A percentile compares a stretch with the other conserved stretches of the same genome.
Evolutionary conservation across 2,113 vertebrate species (phyloP).

Genomic region (Hemibagrus wyckioides): DNA sequence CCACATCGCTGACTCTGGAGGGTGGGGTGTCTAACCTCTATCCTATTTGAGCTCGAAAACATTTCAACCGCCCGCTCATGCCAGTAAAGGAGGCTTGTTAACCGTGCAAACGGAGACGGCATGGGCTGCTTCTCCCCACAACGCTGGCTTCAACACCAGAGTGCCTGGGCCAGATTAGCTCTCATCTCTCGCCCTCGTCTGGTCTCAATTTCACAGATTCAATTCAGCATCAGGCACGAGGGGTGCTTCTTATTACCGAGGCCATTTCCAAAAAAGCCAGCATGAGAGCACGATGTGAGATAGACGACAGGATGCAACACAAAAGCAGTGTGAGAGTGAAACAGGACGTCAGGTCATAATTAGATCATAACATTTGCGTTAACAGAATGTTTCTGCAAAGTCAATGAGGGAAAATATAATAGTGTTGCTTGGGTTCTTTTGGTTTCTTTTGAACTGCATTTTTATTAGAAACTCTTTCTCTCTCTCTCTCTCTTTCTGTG

Average conservation of each 20-base stretch:
- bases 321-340: background rate
- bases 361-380: constrained; percentile 33
- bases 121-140: constrained; percentile 55
- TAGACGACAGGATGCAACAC: background rate
- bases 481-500: background rate
- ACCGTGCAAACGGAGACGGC: constrained; percentile 58
- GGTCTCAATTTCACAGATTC: constrained; percentile 69
- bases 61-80: constrained; percentile 44
- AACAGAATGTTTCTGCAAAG: constrained; percentile 25
- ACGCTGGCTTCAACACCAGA: constrained; percentile 61
- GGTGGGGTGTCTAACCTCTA: constrained; percentile 48
- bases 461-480: constrained; percentile 13
- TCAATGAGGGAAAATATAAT: constrained; percentile 11
- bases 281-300: constrained; percentile 50
- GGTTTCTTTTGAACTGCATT: constrained; percentile 19
- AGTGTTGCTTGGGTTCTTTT: background rate
- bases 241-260: constrained; percentile 65
- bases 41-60: constrained; percentile 59
- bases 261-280: constrained; percentile 62
- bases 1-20: constrained; percentile 48
- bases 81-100: constrained; percentile 68
- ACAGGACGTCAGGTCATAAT: constrained; percentile 26
- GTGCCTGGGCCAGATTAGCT: constrained; percentile 71
- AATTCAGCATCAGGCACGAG: constrained; percentile 60
- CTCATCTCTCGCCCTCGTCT: constrained; percentile 62